phyloP scores from a whole-genome alignment of 2,113 vertebrate species.

The Pluvianellus socialis region DNA sequence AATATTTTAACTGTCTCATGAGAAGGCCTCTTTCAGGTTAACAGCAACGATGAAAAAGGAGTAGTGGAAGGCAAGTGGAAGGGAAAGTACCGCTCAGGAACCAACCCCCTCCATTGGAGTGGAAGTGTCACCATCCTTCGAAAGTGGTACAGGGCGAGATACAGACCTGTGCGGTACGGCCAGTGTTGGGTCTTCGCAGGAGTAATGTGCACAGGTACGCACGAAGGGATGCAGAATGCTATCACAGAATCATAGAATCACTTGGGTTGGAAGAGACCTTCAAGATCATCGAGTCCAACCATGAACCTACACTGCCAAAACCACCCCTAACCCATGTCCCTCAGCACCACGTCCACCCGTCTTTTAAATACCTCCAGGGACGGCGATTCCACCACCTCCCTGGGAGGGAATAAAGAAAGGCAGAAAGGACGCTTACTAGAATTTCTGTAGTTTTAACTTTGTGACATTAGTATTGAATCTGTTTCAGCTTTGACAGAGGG shows the following conservation, averaged over 20 bases:
- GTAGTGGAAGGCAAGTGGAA: conserved; percentile 79
- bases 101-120: conserved; percentile 71
- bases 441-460: background rate
- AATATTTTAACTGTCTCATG: no score
- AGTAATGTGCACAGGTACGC: conserved; percentile 80
- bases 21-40: conserved; percentile 72
- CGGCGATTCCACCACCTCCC: no score
- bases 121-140: conserved; percentile 76
- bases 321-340: no score
- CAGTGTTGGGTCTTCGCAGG: conserved; percentile 88
- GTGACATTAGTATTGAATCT: background rate
- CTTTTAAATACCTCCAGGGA: no score
- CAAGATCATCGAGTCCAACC: no score
- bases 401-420: no score
- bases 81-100: background rate
- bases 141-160: conserved; percentile 50
- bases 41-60: conserved; percentile 82
- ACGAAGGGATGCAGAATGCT: background rate
- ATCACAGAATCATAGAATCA: background rate
- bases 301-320: no score
- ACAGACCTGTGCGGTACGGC: conserved; percentile 72
- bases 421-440: background rate
- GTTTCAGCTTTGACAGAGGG: background rate
- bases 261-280: no score
- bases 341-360: no score